A percentile compares a stretch with the other conserved stretches of the same genome.
Conservation (phyloP, 2,797 vertebrate species). For the Ataeniobius toweri region DNA sequence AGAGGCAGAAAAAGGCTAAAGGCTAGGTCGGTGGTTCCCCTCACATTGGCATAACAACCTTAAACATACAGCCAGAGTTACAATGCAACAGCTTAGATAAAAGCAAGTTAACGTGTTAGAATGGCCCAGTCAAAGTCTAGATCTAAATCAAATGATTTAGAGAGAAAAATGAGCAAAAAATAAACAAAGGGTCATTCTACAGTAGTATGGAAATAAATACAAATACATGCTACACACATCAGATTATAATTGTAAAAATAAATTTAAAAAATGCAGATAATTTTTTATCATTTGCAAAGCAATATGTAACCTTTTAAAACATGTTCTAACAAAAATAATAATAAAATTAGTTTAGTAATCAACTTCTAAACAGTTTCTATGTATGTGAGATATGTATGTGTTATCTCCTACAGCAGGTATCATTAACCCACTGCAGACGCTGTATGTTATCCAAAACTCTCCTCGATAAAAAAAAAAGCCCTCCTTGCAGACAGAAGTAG, state of each 20-base stretch:
- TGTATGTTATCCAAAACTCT: background rate
- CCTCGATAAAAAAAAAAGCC: background rate
- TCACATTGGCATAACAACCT: background rate
- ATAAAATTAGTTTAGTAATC: too few species aligned
- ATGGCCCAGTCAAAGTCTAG: too few species aligned
- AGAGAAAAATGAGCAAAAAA: background rate
- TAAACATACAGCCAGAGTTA: background rate
- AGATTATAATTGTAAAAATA: background rate
- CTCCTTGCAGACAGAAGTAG: background rate
- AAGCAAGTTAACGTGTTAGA: too few species aligned
- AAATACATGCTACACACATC: background rate
- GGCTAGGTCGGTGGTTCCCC: background rate
- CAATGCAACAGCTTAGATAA: too few species aligned
- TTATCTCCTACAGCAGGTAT: too few species aligned
- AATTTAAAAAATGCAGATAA: background rate
- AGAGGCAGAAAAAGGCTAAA: background rate
- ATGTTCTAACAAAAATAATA: too few species aligned
- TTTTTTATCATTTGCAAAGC: background rate
- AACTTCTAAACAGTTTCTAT: background rate
- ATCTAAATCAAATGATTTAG: background rate
- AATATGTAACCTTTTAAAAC: background rate
- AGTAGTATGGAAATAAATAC: background rate
- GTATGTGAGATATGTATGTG: background rate
- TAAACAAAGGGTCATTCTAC: background rate
- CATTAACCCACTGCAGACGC: background rate